Percentiles rank a stretch among this genome's conserved stretches.
Evolutionary conservation across 2,888 invertebrate genomes (phyloP).

Genomic region (Hypercompe scribonia): DNA sequence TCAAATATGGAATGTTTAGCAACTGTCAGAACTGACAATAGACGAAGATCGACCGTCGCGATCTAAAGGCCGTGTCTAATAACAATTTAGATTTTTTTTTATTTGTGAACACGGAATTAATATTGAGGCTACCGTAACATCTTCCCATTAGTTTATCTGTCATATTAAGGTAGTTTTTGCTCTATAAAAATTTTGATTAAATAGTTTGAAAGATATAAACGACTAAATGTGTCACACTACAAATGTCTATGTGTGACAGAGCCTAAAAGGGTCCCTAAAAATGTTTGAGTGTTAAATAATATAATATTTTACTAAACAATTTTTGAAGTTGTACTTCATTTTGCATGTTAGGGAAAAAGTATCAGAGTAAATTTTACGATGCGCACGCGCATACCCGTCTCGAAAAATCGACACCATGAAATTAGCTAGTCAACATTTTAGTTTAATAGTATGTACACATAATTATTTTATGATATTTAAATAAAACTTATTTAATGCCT

Average conservation of each 20-base stretch:
- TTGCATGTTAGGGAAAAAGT: too few species aligned
- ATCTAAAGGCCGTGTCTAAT: conserved; percentile 70
- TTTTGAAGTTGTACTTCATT: too few species aligned
- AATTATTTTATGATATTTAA: too few species aligned
- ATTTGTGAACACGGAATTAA: conserved; percentile 57
- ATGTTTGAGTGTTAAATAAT: too few species aligned
- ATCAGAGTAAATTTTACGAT: too few species aligned
- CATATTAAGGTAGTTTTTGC: conserved; percentile 44
- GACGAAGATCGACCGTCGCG: conserved; percentile 59
- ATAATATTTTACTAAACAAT: too few species aligned
- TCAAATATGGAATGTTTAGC: conserved; percentile 69
- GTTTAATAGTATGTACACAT: too few species aligned
- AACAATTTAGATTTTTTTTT: conserved; percentile 63
- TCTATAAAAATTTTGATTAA: neutral
- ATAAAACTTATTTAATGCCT: too few species aligned
- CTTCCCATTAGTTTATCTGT: conserved; percentile 45
- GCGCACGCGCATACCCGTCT: too few species aligned
- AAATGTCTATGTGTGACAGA: neutral
- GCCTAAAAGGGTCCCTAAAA: neutral
- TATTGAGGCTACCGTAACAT: conserved; percentile 56
- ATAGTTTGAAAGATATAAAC: neutral
- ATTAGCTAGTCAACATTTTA: too few species aligned
- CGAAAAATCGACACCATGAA: too few species aligned
- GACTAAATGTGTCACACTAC: neutral
- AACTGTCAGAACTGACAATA: conserved; percentile 75